Evolutionary conservation across 2,888 invertebrate genomes (phyloP).

Genomic region (Malacosoma neustria): DNA sequence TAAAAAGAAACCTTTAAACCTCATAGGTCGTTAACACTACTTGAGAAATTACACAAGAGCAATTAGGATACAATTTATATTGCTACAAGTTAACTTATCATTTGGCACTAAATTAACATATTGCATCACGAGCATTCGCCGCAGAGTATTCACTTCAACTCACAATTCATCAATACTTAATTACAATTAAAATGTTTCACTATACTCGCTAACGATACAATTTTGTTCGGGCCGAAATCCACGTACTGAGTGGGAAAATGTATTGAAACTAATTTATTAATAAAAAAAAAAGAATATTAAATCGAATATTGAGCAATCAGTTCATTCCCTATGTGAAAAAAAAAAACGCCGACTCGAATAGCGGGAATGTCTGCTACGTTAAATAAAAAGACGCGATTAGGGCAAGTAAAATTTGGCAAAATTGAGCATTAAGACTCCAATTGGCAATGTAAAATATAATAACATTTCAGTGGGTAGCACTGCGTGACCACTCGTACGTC

Average conservation of each 20-base stretch:
- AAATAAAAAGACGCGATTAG: slow-evolving; percentile 55
- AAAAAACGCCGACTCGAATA: slow-evolving; percentile 22
- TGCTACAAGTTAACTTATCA: slow-evolving; percentile 74
- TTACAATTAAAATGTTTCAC: slow-evolving; percentile 51
- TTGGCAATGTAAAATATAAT: slow-evolving; percentile 61
- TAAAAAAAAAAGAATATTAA: slow-evolving; percentile 41
- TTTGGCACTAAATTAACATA: slow-evolving; percentile 76
- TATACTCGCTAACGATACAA: slow-evolving; percentile 48
- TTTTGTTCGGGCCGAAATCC: slow-evolving; percentile 49
- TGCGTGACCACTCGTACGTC: slow-evolving; percentile 51
- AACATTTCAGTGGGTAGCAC: slow-evolving; percentile 52
- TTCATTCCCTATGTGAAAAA: slow-evolving; percentile 29
- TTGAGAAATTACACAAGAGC: slow-evolving; percentile 70
- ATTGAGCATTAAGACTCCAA: slow-evolving; percentile 71
- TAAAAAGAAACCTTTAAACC: slow-evolving; percentile 71
- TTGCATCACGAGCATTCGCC: slow-evolving; percentile 70
- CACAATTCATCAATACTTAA: slow-evolving; percentile 46
- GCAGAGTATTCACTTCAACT: slow-evolving; percentile 52
- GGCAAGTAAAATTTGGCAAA: slow-evolving; percentile 75
- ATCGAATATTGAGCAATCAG: slow-evolving; percentile 59
- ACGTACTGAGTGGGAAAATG: slow-evolving; percentile 27
- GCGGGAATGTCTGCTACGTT: slow-evolving; percentile 32
- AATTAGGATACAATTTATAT: slow-evolving; percentile 67
- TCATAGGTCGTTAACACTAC: slow-evolving; percentile 72
- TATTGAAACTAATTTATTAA: slow-evolving; percentile 7